phyloP scores from a whole-genome alignment of 2,113 vertebrate genomes.

The Gracilinanus agilis region DNA sequence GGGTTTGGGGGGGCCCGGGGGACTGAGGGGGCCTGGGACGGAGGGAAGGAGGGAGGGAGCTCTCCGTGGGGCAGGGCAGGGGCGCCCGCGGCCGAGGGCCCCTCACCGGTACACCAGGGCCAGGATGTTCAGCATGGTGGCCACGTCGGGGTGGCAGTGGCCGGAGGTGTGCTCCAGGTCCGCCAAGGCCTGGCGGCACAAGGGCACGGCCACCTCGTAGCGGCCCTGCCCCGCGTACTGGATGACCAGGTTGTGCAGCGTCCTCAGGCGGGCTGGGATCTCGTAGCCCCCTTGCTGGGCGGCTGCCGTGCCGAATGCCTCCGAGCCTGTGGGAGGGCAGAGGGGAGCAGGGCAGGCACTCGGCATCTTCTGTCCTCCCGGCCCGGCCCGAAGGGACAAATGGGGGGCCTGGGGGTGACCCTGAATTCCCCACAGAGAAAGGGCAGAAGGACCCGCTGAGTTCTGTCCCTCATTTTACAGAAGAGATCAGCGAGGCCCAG shows the following conservation, averaged over 20 bases:
- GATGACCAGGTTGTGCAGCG: conserved; percentile 93
- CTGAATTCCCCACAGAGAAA: too few species aligned
- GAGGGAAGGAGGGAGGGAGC: not conserved
- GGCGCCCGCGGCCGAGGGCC: not conserved
- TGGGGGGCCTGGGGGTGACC: too few species aligned
- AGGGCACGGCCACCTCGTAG: conserved; percentile 92
- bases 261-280: conserved; percentile 91
- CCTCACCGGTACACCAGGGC: conserved; percentile 92
- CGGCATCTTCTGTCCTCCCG: not conserved
- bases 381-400: too few species aligned
- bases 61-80: too few species aligned
- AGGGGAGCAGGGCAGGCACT: rapidly evolving
- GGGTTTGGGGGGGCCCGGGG: not conserved
- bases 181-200: conserved; percentile 94
- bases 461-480: too few species aligned
- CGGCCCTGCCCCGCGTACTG: conserved; percentile 93
- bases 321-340: conserved; percentile 10
- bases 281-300: conserved; percentile 92
- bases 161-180: conserved; percentile 93
- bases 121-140: conserved; percentile 94
- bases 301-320: conserved; percentile 40
- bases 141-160: conserved; percentile 92
- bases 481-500: too few species aligned
- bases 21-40: not conserved
- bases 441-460: too few species aligned